Percentiles rank a stretch among this genome's conserved stretches.
These are phyloP conservation scores for Bufotes viridis DNA, from an alignment of 2,797 vertebrate genomes.

Conservation along the genomic window DNA sequence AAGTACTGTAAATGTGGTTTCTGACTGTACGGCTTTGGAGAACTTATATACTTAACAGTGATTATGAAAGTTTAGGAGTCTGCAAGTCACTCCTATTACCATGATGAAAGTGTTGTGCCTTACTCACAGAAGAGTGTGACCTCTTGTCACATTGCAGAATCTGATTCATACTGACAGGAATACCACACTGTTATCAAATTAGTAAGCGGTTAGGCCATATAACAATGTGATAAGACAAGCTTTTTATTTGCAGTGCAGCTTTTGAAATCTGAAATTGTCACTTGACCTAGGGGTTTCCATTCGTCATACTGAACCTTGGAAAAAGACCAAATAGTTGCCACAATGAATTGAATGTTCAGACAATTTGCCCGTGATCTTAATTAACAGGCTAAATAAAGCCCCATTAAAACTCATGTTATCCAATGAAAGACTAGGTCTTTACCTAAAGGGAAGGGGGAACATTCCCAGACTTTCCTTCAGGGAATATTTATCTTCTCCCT, in stretches of 20 bases:
- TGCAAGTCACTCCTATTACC: not conserved
- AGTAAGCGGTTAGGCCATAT: not conserved
- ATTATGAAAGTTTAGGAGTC: not conserved
- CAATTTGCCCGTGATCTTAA: too few species aligned
- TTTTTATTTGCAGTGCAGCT: not conserved
- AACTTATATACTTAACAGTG: not conserved
- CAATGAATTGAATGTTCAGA: too few species aligned
- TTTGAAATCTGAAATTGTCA: too few species aligned
- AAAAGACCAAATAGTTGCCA: too few species aligned
- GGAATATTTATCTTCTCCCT: too few species aligned
- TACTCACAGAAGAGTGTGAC: not conserved
- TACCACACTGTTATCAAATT: not conserved
- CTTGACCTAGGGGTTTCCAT: too few species aligned
- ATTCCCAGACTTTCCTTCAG: too few species aligned
- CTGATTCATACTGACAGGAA: slow-evolving; percentile 7
- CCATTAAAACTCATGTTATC: too few species aligned
- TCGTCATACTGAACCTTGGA: too few species aligned
- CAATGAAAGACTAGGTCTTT: too few species aligned
- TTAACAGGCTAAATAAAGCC: too few species aligned
- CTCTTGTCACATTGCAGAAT: slow-evolving; percentile 4
- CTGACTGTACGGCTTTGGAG: not conserved
- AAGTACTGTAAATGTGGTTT: not conserved
- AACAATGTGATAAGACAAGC: not conserved
- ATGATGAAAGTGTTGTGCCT: not conserved
- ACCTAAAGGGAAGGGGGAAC: too few species aligned